Evolutionary conservation across 1,140 invertebrate species (phyloP).

Genomic region (Leptinotarsa defecta): DNA sequence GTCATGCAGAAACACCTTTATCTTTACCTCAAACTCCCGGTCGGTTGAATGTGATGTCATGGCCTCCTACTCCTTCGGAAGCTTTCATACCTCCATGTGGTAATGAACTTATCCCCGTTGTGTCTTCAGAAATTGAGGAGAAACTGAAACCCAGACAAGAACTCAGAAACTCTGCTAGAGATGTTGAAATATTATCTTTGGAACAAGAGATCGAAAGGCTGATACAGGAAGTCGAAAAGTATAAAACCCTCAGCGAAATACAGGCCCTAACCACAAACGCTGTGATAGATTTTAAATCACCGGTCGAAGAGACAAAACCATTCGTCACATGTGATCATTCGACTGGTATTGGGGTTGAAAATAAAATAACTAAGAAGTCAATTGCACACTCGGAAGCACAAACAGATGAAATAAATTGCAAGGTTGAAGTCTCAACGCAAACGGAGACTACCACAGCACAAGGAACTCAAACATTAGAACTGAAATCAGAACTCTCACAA

Average conservation of each 20-base stretch:
- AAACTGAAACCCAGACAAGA: conserved; percentile 30
- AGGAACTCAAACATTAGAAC: background rate
- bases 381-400: conserved; percentile 12
- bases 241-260: conserved; percentile 60
- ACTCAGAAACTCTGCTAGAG: conserved; percentile 49
- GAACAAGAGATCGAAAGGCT: conserved; percentile 59
- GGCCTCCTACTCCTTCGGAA: conserved; percentile 52
- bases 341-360: conserved; percentile 44
- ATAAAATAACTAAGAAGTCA: conserved; percentile 3
- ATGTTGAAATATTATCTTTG: conserved; percentile 51
- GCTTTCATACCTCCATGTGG: conserved; percentile 28
- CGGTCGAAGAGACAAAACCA: conserved; percentile 50
- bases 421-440: conserved; percentile 31
- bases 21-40: conserved; percentile 73
- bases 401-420: conserved; percentile 23
- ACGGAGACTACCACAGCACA: conserved; percentile 9
- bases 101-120: conserved; percentile 19
- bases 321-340: conserved; percentile 57
- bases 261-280: conserved; percentile 60
- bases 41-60: conserved; percentile 58
- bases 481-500: background rate
- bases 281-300: conserved; percentile 58
- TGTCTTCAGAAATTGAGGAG: conserved; percentile 12
- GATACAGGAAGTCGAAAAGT: conserved; percentile 61
- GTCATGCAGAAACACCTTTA: conserved; percentile 73